A percentile compares a stretch with the other conserved stretches of the same genome.
Evolutionary conservation across 2,113 vertebrate genomes (phyloP).

Genomic region (Corynorhinus townsendii): DNA sequence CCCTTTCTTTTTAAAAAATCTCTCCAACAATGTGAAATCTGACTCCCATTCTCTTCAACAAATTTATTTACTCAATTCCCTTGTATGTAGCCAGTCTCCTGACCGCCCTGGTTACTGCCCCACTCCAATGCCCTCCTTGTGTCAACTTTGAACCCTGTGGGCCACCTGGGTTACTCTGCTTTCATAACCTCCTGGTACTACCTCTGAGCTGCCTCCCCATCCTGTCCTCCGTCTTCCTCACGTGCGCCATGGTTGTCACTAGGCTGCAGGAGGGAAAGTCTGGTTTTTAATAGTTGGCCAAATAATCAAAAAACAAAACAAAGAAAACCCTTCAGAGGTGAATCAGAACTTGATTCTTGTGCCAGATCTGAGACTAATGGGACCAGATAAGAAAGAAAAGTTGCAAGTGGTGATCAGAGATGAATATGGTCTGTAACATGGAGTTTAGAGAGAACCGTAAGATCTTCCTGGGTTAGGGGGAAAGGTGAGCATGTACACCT

Average conservation of each 20-base stretch:
- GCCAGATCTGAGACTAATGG: background rate
- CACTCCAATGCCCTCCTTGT: background rate
- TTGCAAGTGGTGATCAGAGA: background rate
- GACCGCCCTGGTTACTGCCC: background rate
- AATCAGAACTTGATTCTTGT: conserved; percentile 6
- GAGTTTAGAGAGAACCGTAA: background rate
- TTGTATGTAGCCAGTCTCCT: background rate
- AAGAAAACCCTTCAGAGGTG: background rate
- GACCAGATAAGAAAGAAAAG: background rate
- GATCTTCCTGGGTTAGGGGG: background rate
- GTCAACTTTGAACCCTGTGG: background rate
- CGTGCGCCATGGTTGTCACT: background rate
- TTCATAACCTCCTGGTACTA: background rate
- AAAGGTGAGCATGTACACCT: background rate
- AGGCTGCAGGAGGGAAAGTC: background rate
- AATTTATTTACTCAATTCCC: background rate
- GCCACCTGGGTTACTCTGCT: background rate
- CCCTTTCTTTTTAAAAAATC: background rate
- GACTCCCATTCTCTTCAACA: background rate
- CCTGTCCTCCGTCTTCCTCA: background rate
- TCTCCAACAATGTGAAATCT: conserved; percentile 7
- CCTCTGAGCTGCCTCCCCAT: background rate
- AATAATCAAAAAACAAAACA: background rate
- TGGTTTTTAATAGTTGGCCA: background rate
- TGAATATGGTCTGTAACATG: background rate